Evolutionary conservation across 2,113 vertebrate genomes (phyloP).

Genomic region (Rana temporaria): DNA sequence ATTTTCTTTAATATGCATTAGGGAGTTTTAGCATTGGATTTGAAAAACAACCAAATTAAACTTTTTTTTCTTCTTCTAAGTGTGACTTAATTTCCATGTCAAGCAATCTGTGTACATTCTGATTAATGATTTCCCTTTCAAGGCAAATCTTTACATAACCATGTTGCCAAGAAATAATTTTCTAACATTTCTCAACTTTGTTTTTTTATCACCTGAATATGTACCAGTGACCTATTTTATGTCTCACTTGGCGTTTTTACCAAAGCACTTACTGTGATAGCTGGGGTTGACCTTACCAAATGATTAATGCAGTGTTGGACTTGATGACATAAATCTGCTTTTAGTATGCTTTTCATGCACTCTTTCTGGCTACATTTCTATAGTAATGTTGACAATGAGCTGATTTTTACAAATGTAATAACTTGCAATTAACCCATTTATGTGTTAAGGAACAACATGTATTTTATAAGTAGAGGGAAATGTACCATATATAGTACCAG

Average conservation of each 20-base stretch:
- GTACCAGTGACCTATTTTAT: slow-evolving; percentile 46
- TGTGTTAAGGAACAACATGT: slow-evolving; percentile 2
- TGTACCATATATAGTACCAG: neutral
- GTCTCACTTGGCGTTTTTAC: slow-evolving; percentile 42
- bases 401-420: slow-evolving; percentile 26
- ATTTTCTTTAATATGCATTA: neutral
- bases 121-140: slow-evolving; percentile 49
- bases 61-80: slow-evolving; percentile 10
- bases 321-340: slow-evolving; percentile 53
- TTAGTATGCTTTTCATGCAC: slow-evolving; percentile 30
- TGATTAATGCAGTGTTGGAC: slow-evolving; percentile 49
- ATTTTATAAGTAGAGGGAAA: too few species aligned
- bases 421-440: neutral
- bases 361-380: slow-evolving; percentile 8
- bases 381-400: slow-evolving; percentile 33
- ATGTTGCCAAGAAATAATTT: slow-evolving; percentile 35
- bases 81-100: slow-evolving; percentile 29
- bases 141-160: slow-evolving; percentile 20
- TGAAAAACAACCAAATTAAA: slow-evolving; percentile 3
- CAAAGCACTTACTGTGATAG: slow-evolving; percentile 54
- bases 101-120: slow-evolving; percentile 7
- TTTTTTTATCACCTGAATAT: slow-evolving; percentile 49
- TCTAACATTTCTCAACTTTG: slow-evolving; percentile 32
- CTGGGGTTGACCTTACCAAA: slow-evolving; percentile 23
- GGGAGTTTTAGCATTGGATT: neutral